Evolutionary conservation across 2,113 vertebrate genomes (phyloP), one percentile per base, ranked within the genome.

Genomic region (Lasiurus borealis): DNA sequence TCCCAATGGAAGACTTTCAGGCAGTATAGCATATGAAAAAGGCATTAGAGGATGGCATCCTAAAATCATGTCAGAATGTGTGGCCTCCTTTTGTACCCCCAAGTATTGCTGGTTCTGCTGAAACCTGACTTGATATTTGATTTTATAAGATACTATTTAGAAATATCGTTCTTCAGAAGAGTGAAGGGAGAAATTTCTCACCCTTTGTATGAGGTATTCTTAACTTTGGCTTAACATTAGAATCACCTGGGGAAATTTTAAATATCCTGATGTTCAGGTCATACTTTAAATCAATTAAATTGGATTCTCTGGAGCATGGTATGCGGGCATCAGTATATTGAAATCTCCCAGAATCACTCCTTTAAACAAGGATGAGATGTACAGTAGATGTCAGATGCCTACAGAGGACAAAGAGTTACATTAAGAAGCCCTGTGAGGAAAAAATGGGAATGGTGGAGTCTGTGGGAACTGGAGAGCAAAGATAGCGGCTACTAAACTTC

Each of bases 241-340:
- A 88, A 85, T 52, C 59, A 93, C 46, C 8, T 6, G 2, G 36
- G 59, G 23, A 87, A 25, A 5, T 77, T 84, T 86, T 54, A 66
- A 59, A 59, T 71, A 27, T 73, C 46, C 27, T 48, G 46, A 75
- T 87, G 8, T 64, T 23, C 31, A n/a, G 71, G 18, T 62, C 44
- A 52, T 62, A 84, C 2, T 71, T 31, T 21, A 96, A 78, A 36
- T 31, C 19, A 94, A 52, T 91, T 80, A 90, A 92, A 68, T 87
- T 31, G 68, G 34, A 87, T 71, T 94, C 2, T 94, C n/a, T 71
- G 10, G 40, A 23, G 44, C 57, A 31, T 90, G 25, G 34, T 72
- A 66, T 19, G 0, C 2, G 27, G 54, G 4, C 29, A 76, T 48
- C 36, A 72, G 36, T 69, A n/a, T 44, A 48, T 52, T 80, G 21